Base-by-base conservation (phyloP, 1,140 invertebrate species). In the Drosophila setifemur region DNA sequence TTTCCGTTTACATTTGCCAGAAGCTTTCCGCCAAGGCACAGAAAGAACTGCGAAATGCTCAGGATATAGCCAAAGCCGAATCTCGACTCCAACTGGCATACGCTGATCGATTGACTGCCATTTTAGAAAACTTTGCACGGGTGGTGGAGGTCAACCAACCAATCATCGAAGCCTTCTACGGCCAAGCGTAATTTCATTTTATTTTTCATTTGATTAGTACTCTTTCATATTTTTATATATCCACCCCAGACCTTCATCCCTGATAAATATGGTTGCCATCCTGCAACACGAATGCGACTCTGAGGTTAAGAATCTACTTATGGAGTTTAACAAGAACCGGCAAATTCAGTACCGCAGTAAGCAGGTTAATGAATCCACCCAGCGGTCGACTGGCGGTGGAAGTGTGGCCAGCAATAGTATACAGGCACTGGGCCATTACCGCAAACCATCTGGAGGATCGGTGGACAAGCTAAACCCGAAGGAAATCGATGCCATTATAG, bases 121-220 rank as follows among this genome's bases (percentile, higher is more conserved):
- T 99, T 35, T 97, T 98, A 90, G 98, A 99, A 91, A 95, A 95
- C 14, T 95, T 98, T 66, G 98, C 98, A 1, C 91, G 96, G 37
- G 94, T 96, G 14, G 92, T 99, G 33, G 97, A 98, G 91, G 94
- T 96, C 16, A 96, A 98, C 91, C 97, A 98, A 79, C 97, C 98
- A 1, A 93, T 98, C 19, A 95, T 99, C 28, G 97, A 98, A 90
- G 97, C 96, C 4, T 98, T 96, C 91, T 99, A 99, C 92, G 97
- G 97, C 2, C 82, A 76, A 42, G 73, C 66, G 81, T 85, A 58
- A 26, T 75, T 68, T 9, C 16, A 9, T 0, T 1, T 6, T 12
- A 0, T 23, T 0, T 3, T 2, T 14, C 5, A 19, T 9, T 23
- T 19, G 1, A 25, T 9, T 11, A 29, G 9, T 31, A 3, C 11